phyloP scores from a whole-genome alignment of 2,113 vertebrate genomes.

The Vidua chalybeata region DNA sequence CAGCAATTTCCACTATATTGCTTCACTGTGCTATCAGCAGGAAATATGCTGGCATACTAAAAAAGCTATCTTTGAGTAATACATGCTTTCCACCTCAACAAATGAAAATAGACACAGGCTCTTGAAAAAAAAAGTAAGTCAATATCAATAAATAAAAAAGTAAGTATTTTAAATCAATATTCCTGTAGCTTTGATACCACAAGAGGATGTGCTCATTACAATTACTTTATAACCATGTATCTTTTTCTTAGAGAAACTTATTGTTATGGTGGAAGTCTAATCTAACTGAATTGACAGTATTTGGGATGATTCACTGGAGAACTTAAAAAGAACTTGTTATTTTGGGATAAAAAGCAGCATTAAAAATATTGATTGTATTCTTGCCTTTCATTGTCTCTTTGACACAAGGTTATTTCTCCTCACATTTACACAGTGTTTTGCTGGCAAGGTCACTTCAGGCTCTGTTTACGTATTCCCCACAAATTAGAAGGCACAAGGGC shows the following conservation, averaged over 20 bases:
- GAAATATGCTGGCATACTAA: background rate
- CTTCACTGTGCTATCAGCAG: background rate
- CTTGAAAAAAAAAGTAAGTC: background rate
- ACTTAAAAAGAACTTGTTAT: constrained; percentile 7
- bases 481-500: background rate
- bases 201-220: background rate
- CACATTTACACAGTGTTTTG: background rate
- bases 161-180: background rate
- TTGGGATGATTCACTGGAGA: background rate
- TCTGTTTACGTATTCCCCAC: background rate
- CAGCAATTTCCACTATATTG: constrained; percentile 20
- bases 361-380: constrained; percentile 16
- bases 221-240: background rate
- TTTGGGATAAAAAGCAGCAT: constrained; percentile 7
- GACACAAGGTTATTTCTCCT: constrained; percentile 2
- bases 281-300: background rate
- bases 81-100: background rate
- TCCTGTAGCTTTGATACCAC: background rate
- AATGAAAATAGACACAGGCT: background rate
- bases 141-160: too few species aligned
- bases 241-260: background rate
- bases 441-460: background rate
- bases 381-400: constrained; percentile 3
- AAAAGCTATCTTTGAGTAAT: constrained; percentile 29
- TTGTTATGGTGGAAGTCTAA: background rate